Evolutionary conservation across 2,113 vertebrate species (phyloP), one percentile per base, ranked within the genome.

Genomic region (Talpa occidentalis): DNA sequence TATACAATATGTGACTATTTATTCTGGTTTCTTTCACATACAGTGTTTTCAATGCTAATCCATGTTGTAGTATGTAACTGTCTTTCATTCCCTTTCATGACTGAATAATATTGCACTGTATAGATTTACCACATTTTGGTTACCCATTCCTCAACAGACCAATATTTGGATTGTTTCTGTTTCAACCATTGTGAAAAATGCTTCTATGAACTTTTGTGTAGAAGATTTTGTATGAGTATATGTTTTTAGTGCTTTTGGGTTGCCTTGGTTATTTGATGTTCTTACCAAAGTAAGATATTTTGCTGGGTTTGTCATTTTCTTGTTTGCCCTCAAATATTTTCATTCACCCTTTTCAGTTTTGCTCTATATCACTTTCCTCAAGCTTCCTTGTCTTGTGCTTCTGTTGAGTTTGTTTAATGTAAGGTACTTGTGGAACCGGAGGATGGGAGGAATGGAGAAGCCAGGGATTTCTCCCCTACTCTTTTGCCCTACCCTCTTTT

Each of bases 11-110:
- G 52, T 54, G 17, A 19, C 49, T 52, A 10, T 52, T 52, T 52
- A 9, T 91, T 77, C 30, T 79, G 32, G 4, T 22, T 82, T 88
- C 56, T 91, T 95, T 93, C 12, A 66, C 37, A 89, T 89, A 91
- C 70, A 32, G 4, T 64, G 12, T 84, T 90, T 87, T 62, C 30
- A 83, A 80, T 15, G 7, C 52, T 89, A 47, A 73, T 64, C 35
- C 9, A 62, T 76, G 62, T 60, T 88, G 21, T 87, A 47, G 21
- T 8, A 24, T 56, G 5, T 52, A 52, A 47, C 7, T 70, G 56
- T 30, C 14, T 32, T 84, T 62, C 10, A 52, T 37, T 73, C 1
- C 8, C 49, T 85, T 44, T 83, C 14, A n/a, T 79, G 69, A 15
- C 28, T 52, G 35, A 22, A 14, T 92, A 83, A 40, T 87, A 87